phyloP scores from a whole-genome alignment of 2,888 invertebrate genomes.

The Aphodius granarius region DNA sequence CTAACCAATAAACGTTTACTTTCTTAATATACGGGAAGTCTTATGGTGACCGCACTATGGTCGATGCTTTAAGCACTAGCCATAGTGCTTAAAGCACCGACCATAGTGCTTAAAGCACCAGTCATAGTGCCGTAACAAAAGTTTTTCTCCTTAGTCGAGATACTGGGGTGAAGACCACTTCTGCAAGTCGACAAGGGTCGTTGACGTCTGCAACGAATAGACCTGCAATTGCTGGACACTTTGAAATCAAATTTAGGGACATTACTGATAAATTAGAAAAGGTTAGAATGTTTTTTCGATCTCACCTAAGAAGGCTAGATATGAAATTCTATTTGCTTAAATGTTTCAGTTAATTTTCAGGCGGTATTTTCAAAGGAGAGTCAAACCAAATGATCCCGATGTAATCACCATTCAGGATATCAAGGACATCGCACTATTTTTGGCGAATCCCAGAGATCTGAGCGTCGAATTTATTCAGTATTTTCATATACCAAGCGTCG shows the following conservation, averaged over 20 bases:
- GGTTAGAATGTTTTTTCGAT: slow-evolving; percentile 36
- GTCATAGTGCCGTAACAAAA: slow-evolving; percentile 35
- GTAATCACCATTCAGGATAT: slow-evolving; percentile 64
- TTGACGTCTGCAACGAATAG: slow-evolving; percentile 35
- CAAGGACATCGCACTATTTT: slow-evolving; percentile 63
- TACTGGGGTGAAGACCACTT: slow-evolving; percentile 20
- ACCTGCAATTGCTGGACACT: slow-evolving; percentile 43
- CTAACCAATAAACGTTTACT: no score
- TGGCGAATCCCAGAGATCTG: slow-evolving; percentile 58
- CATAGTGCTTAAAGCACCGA: no score
- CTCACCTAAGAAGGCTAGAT: no score
- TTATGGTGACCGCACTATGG: no score
- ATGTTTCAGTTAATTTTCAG: slow-evolving; percentile 60
- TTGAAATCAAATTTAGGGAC: slow-evolving; percentile 58
- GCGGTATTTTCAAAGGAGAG: slow-evolving; percentile 61
- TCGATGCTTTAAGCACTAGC: no score
- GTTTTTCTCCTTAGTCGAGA: slow-evolving; percentile 29
- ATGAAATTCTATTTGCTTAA: neutral
- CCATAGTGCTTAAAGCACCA: no score
- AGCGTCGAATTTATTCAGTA: slow-evolving; percentile 63
- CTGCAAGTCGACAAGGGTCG: slow-evolving; percentile 16
- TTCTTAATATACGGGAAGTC: no score
- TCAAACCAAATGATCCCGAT: slow-evolving; percentile 57
- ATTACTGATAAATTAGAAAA: slow-evolving; percentile 59
- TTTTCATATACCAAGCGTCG: slow-evolving; percentile 61